Evolutionary conservation across 2,113 vertebrate species (phyloP), one percentile per base, ranked within the genome.

Genomic region (Apteryx mantelli): DNA sequence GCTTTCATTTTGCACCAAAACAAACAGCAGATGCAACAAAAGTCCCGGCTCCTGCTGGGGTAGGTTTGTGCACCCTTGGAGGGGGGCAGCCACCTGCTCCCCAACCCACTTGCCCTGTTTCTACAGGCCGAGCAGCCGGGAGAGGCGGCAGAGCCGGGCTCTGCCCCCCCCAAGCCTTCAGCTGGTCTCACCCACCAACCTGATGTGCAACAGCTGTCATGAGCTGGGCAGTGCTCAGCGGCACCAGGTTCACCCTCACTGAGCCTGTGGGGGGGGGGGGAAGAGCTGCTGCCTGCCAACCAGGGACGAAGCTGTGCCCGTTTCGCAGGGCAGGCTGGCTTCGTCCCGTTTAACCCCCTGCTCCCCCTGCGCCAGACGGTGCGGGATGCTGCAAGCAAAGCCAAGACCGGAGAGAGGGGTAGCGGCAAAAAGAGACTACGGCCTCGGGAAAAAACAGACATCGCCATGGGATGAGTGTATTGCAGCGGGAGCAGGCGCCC

Each of bases 1-100:
- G 88, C 86, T 92, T 95, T 96, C 82, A 95, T 96, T 95, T 84
- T 18, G 18, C 74, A 84, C 52, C 70, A 22, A 25, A 74, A 58
- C 14, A 2, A 82, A 52, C 79, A 86, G 3, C 30, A 24, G 90
- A 38, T 1, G 58, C 12, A 50, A 18, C 83, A 25, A 22, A 21
- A 46, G 77, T n/a, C 26, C 46, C 1, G 4, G 48, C 6, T 55
- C n/a, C 1, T 13, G 8, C 70, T 68, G 66, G 61, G 64, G 46
- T 9, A 16, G 36, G 46, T 26, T 53, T 71, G 86, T 8, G 79
- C 56, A 64, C 58, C 87, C 12, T 0, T 3, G 61, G 0, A 0
- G 21, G 78, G 25, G 85, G 38, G 55, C 7, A 0, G 38, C 10
- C 19, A 11, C 78, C 44, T 3, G 12, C 25, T 82, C 83, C 93